These are phyloP conservation scores for Bubo bubo DNA, from an alignment of 2,113 vertebrate genomes.

Conservation along the genomic window DNA sequence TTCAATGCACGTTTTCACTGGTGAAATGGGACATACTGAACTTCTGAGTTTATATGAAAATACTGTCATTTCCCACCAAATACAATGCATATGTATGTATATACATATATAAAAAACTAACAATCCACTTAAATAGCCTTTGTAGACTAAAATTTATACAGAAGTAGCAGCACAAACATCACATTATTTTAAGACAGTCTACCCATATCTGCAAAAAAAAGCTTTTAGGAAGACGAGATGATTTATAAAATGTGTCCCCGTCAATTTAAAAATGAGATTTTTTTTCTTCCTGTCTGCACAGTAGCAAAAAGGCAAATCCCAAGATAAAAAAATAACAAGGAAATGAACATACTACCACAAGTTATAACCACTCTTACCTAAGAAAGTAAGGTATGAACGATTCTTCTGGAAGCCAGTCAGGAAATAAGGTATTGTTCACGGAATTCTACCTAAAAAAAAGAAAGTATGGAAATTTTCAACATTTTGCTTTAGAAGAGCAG, in stretches of 20 bases:
- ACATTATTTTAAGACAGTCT: neutral
- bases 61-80: neutral
- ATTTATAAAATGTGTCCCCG: neutral
- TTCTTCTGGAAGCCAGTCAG: conserved; percentile 47
- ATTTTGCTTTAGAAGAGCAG: conserved; percentile 27
- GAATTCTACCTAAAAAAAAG: conserved; percentile 63
- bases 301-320: neutral
- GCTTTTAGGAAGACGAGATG: neutral
- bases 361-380: conserved; percentile 71
- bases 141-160: neutral
- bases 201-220: neutral
- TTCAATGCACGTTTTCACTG: neutral
- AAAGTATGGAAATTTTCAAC: conserved; percentile 11
- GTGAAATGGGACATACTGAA: neutral
- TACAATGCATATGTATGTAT: fast-evolving
- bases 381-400: conserved; percentile 1
- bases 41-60: neutral
- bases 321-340: neutral
- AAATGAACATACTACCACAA: neutral
- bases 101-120: neutral
- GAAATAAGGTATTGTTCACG: conserved; percentile 53
- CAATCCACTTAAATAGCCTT: neutral
- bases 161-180: neutral
- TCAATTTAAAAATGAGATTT: neutral
- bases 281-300: fast-evolving